A percentile compares a stretch with the other conserved stretches of the same genome.
Conservation (phyloP, 1,140 invertebrate species). For the Cotesia typhae region DNA sequence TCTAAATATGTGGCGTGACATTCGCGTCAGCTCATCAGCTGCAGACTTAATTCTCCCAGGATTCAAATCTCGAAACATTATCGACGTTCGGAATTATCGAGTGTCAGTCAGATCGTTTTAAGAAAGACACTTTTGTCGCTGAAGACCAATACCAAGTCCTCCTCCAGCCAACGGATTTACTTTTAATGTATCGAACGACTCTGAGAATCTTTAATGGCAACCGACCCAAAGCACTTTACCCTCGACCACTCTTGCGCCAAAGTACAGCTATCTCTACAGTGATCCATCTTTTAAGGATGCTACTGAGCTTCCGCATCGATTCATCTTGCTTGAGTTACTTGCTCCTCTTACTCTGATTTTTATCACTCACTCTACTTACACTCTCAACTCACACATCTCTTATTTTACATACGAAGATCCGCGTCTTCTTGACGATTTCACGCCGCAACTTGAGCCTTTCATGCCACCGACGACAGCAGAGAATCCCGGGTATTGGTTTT, state of each 20-base stretch:
- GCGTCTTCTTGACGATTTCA: conserved; percentile 19
- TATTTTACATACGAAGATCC: no score
- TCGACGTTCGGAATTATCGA: no score
- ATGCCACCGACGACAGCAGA: background rate
- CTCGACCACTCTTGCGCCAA: conserved; percentile 18
- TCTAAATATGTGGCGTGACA: no score
- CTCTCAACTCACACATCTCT: background rate
- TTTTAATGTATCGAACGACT: conserved; percentile 17
- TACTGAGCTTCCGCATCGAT: background rate
- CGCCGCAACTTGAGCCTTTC: conserved; percentile 27
- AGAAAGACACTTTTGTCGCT: conserved; percentile 4
- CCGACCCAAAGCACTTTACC: conserved; percentile 23
- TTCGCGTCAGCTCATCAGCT: no score
- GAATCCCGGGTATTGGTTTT: conserved; percentile 49
- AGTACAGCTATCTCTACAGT: no score
- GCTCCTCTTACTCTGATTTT: conserved; percentile 10
- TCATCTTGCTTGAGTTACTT: conserved; percentile 21
- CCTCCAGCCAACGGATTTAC: conserved; percentile 12
- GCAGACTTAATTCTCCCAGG: no score
- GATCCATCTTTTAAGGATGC: background rate
- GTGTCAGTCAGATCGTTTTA: no score
- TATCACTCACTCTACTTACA: background rate
- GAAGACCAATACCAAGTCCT: background rate
- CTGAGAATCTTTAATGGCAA: conserved; percentile 24
- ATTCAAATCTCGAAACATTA: no score